Evolutionary conservation across 1,140 invertebrate species (phyloP).

Genomic region (Caenorhabditis latens): DNA sequence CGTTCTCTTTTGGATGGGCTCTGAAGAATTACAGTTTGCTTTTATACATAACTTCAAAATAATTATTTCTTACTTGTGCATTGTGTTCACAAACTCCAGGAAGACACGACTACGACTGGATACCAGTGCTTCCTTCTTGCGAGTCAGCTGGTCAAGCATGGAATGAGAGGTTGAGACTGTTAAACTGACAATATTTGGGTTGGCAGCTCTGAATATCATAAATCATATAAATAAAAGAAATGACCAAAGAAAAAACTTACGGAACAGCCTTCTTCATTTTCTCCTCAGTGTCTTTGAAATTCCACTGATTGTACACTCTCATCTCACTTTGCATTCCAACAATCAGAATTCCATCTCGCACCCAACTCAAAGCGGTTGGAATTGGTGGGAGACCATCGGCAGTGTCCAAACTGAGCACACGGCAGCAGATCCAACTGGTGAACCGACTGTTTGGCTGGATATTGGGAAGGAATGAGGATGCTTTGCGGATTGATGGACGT

Average conservation of each 20-base stretch:
- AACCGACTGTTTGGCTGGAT: constrained; percentile 68
- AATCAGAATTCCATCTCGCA: constrained; percentile 94
- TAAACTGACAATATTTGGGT: constrained; percentile 61
- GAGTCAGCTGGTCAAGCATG: constrained; percentile 71
- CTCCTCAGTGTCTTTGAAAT: constrained; percentile 41
- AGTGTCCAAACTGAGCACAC: constrained; percentile 90
- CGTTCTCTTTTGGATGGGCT: constrained; percentile 44
- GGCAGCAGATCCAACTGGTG: constrained; percentile 91
- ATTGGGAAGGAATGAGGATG: constrained; percentile 66
- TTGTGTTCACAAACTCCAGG: constrained; percentile 43
- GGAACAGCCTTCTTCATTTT: constrained; percentile 12
- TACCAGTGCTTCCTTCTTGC: constrained; percentile 60
- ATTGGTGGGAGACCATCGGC: constrained; percentile 94
- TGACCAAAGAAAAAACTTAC: not conserved
- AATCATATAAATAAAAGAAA: not conserved
- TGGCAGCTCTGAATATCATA: constrained; percentile 44
- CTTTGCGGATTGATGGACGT: constrained; percentile 67
- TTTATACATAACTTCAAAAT: too few relatives aligned
- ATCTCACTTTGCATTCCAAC: constrained; percentile 99
- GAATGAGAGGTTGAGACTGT: constrained; percentile 72
- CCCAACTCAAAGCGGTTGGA: constrained; percentile 98
- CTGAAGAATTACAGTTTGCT: not conserved
- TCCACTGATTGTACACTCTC: constrained; percentile 91
- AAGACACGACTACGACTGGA: constrained; percentile 47
- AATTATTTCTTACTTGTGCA: constrained; percentile 40